Percentiles rank a stretch among this genome's conserved stretches.
These are phyloP conservation scores for Halictus ligatus DNA, from an alignment of 2,888 invertebrate genomes.

Conservation along the genomic window DNA sequence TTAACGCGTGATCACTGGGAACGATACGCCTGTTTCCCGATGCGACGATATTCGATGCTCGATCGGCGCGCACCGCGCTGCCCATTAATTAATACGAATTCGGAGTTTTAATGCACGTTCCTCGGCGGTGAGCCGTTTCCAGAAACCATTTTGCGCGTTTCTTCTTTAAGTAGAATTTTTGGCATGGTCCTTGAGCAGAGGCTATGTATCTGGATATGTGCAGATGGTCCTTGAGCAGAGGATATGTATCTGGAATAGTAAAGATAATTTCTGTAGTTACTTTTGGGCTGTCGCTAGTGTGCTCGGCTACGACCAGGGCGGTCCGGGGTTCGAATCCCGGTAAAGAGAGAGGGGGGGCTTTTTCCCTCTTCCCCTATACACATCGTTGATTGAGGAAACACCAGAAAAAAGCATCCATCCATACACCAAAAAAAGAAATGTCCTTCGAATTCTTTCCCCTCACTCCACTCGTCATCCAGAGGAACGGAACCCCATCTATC, in stretches of 20 bases:
- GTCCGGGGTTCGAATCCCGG: background rate
- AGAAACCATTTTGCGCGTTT: too few species aligned
- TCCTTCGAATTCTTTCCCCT: background rate
- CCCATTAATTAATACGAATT: background rate
- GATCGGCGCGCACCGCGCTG: background rate
- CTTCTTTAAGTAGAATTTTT: background rate
- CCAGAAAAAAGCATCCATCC: background rate
- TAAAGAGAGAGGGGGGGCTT: background rate
- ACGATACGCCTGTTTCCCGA: slow-evolving; percentile 17
- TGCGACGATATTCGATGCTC: slow-evolving; percentile 16
- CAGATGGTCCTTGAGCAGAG: background rate
- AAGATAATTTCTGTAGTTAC: too few species aligned
- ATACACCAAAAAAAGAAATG: too few species aligned
- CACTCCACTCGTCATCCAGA: too few species aligned
- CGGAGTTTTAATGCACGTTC: background rate
- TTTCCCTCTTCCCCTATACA: background rate
- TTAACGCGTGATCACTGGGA: slow-evolving; percentile 8
- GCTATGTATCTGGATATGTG: too few species aligned
- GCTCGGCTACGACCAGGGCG: too few species aligned
- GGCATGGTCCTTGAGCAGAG: background rate
- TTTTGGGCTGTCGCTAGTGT: too few species aligned
- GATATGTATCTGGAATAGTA: too few species aligned
- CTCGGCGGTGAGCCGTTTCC: background rate
- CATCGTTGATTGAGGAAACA: background rate
- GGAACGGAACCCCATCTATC: too few species aligned